These are phyloP conservation scores for Brachypterus glaber DNA, from an alignment of 2,888 invertebrate genomes.

Conservation along the genomic window DNA sequence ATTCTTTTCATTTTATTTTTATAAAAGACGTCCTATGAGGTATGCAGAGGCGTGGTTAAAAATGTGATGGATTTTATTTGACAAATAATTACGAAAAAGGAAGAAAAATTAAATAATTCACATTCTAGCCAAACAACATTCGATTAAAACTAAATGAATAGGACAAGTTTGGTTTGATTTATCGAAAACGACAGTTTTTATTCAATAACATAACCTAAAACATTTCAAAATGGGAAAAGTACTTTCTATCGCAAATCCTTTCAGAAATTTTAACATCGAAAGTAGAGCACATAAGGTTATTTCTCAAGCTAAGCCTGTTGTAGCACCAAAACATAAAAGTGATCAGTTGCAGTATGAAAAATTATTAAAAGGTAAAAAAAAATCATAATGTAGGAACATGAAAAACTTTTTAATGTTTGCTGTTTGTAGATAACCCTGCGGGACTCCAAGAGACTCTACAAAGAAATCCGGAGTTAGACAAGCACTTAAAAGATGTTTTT, in stretches of 20 bases:
- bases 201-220: constrained; percentile 23
- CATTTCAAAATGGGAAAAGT: constrained; percentile 38
- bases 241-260: constrained; percentile 48
- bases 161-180: no score
- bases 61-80: constrained; percentile 12
- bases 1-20: constrained; percentile 19
- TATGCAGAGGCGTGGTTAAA: constrained; percentile 19
- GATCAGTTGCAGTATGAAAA: constrained; percentile 55
- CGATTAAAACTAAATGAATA: no score
- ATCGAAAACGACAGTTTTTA: no score
- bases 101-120: constrained; percentile 16
- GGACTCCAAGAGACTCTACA: constrained; percentile 51
- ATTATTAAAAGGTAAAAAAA: constrained; percentile 48
- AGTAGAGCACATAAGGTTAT: constrained; percentile 64
- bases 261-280: constrained; percentile 64
- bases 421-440: constrained; percentile 49
- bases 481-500: constrained; percentile 60
- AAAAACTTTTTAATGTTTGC: constrained; percentile 8
- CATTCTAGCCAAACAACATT: no score
- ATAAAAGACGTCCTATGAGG: constrained; percentile 16
- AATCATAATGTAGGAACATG: constrained; percentile 5
- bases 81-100: constrained; percentile 8
- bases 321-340: constrained; percentile 60
- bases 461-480: constrained; percentile 54
- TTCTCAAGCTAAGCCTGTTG: constrained; percentile 48